Evolutionary conservation across 2,888 invertebrate species (phyloP), one percentile per base, ranked within the genome.

Genomic region (Drosophila lacicola): DNA sequence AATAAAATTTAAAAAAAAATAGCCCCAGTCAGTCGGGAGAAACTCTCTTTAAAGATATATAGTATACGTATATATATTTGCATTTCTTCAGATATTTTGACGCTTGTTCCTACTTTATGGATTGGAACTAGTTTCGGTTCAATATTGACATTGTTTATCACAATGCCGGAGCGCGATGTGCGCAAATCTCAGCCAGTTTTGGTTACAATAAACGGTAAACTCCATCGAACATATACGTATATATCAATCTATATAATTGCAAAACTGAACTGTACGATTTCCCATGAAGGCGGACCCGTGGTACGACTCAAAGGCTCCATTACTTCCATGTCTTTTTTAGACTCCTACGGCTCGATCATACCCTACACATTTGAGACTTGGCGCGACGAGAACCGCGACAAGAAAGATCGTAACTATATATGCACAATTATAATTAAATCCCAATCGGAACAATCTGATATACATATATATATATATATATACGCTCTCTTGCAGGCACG

Each of bases 111-210:
- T 81, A 98, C 98, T 86, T 94, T 99, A 79, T 99, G 99, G 99
- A 96, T 99, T 89, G 99, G 99, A 89, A 99, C 99, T 82, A 98
- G 98, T 93, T 94, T 97, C 89, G 99, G 99, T 88, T 98, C 99
- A 67, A 97, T 98, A 91, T 95, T 99, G 90, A 98, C 98, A 74
- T 95, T 99, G 93, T 95, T 96, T 92, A 95, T 99, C 91, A 96
- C 95, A 91, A 95, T 96, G 82, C 95, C 96, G 69, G 95, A 96
- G 90, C 94, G 95, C 57, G 98, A 98, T 92, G 94, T 95, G 80
- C 94, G 98, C 90, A 95, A 96, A 91, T 95, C 96, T 78, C 97
- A 97, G 92, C 97, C 97, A 57, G 97, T 97, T 81, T 95, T 96
- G 90, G 95, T 98, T 84, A 96, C 97, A 91, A 96, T 98, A 82